These are phyloP conservation scores for Cephus rjabovi DNA, from an alignment of 2,888 invertebrate species.

Conservation along the genomic window DNA sequence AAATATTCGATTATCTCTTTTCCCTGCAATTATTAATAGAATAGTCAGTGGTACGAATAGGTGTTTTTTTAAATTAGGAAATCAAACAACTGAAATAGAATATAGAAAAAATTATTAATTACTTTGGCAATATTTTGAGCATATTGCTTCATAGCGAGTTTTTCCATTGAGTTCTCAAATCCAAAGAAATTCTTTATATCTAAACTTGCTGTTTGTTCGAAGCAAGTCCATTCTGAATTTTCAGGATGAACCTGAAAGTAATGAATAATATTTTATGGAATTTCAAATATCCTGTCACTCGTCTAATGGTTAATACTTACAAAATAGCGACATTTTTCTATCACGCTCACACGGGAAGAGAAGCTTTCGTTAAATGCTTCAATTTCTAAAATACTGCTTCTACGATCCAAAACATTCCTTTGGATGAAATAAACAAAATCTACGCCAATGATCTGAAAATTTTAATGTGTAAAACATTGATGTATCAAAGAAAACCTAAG, in stretches of 20 bases:
- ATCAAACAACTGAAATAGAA: not conserved
- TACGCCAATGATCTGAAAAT: constrained; percentile 86
- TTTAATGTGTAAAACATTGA: not conserved
- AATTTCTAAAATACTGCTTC: constrained; percentile 83
- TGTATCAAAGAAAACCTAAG: not conserved
- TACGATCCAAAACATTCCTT: constrained; percentile 86
- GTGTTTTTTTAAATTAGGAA: not conserved
- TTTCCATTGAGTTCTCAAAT: constrained; percentile 93
- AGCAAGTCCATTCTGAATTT: constrained; percentile 94
- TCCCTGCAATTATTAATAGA: constrained; percentile 71
- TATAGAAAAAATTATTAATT: constrained; percentile 9
- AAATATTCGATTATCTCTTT: constrained; percentile 95
- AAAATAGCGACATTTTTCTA: constrained; percentile 89
- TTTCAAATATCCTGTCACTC: not conserved
- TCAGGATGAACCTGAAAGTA: constrained; percentile 86
- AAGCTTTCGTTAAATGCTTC: constrained; percentile 95
- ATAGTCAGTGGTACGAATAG: not conserved
- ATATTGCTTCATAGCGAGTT: constrained; percentile 96
- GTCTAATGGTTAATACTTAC: constrained; percentile 70
- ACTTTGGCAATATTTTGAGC: constrained; percentile 84
- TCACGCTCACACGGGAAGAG: constrained; percentile 82
- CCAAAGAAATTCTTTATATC: constrained; percentile 97
- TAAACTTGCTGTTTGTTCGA: constrained; percentile 91
- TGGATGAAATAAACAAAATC: constrained; percentile 92
- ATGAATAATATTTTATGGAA: constrained; percentile 1